A percentile compares a stretch with the other conserved stretches of the same genome.
Conservation (phyloP, 2,797 vertebrate genomes). For the Xerus rutilus region DNA sequence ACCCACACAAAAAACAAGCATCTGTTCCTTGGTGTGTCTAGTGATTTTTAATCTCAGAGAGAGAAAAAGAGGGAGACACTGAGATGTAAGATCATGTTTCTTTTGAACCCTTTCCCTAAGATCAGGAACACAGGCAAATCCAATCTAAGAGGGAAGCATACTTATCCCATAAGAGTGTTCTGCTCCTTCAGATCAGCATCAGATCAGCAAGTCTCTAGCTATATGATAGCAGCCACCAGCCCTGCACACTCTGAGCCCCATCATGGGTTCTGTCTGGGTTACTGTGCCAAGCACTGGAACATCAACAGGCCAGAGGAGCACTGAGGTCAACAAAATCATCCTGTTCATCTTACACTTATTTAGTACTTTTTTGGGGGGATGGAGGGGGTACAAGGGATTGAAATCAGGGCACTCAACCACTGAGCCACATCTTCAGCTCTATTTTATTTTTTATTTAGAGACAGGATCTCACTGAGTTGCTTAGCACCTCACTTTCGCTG, state of each 20-base stretch:
- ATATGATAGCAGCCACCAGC: not conserved
- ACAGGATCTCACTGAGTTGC: no score
- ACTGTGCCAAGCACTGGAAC: not conserved
- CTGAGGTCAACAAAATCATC: not conserved
- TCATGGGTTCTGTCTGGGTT: not conserved
- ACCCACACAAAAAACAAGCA: not conserved
- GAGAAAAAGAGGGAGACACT: not conserved
- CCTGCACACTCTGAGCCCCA: fast-evolving
- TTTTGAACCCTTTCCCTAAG: not conserved
- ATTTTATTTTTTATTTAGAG: no score
- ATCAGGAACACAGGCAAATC: conserved; percentile 10
- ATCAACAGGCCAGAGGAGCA: no score
- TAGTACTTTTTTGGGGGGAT: not conserved
- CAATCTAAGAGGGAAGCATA: not conserved
- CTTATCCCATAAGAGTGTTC: not conserved
- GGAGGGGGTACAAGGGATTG: no score
- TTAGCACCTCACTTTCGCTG: no score
- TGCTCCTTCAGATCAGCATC: not conserved
- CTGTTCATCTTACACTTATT: not conserved
- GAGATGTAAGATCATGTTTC: not conserved
- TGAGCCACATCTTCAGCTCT: no score
- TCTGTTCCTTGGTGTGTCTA: not conserved
- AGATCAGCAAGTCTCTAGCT: not conserved
- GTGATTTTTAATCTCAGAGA: not conserved
- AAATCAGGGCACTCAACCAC: no score